These are phyloP conservation scores for Lutraria lutraria DNA, from an alignment of 2,888 invertebrate species.

Conservation along the genomic window DNA sequence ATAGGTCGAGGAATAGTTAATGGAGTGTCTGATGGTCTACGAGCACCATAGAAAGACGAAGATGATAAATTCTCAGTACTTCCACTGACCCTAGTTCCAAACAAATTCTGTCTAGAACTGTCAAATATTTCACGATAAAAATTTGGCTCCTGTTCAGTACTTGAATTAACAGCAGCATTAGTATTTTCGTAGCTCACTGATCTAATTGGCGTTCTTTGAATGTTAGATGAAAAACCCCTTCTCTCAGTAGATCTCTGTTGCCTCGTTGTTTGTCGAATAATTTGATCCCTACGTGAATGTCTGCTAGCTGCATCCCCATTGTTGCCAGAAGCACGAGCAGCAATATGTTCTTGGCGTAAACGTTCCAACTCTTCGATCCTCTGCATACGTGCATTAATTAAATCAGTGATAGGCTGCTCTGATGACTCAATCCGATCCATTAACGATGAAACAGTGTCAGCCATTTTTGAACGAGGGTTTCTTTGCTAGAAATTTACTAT, in stretches of 20 bases:
- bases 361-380: constrained; percentile 67
- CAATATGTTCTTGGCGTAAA: constrained; percentile 48
- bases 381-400: constrained; percentile 58
- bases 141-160: constrained; percentile 31
- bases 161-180: constrained; percentile 15
- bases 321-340: constrained; percentile 4
- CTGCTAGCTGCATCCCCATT: constrained; percentile 15
- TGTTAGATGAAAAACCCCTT: constrained; percentile 33
- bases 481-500: neutral
- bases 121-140: constrained; percentile 60
- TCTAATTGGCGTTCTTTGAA: constrained; percentile 56
- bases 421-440: neutral
- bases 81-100: constrained; percentile 44
- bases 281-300: constrained; percentile 43
- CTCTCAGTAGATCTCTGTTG: constrained; percentile 49
- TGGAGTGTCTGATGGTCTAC: constrained; percentile 48
- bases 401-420: constrained; percentile 39
- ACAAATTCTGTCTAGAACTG: constrained; percentile 50
- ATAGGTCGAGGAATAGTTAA: constrained; percentile 17
- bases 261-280: constrained; percentile 44
- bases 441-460: neutral
- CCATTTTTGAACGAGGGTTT: neutral
- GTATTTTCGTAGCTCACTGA: constrained; percentile 60
- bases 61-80: constrained; percentile 55
- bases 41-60: constrained; percentile 14